phyloP scores from a whole-genome alignment of 2,113 vertebrate species.

The Istiophorus platypterus region DNA sequence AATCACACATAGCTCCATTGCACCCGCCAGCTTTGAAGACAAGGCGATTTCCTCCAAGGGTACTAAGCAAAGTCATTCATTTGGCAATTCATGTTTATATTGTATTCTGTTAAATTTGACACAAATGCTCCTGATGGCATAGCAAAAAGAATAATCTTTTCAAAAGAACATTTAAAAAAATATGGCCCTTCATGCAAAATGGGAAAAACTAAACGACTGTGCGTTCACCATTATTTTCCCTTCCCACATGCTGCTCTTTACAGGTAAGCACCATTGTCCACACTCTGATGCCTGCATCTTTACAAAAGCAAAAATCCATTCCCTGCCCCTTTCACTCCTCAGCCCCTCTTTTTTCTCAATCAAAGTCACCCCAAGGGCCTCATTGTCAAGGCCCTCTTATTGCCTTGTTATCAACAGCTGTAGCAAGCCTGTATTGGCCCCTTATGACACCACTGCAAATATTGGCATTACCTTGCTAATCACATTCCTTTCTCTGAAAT shows the following conservation, averaged over 20 bases:
- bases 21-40: conserved; percentile 30
- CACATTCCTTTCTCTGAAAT: conserved; percentile 67
- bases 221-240: conserved; percentile 29
- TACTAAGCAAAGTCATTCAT: conserved; percentile 27
- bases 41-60: conserved; percentile 26
- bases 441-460: conserved; percentile 71
- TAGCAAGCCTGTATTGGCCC: conserved; percentile 52
- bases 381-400: conserved; percentile 67
- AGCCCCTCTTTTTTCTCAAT: conserved; percentile 58
- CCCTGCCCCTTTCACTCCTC: conserved; percentile 41
- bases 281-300: conserved; percentile 30
- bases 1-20: conserved; percentile 44
- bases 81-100: conserved; percentile 25
- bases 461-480: conserved; percentile 74
- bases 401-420: conserved; percentile 78
- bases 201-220: conserved; percentile 25
- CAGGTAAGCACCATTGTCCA: conserved; percentile 43
- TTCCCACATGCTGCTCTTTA: conserved; percentile 42
- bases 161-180: conserved; percentile 24
- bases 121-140: conserved; percentile 2
- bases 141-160: conserved; percentile 18
- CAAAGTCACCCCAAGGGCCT: conserved; percentile 73
- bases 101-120: conserved; percentile 27
- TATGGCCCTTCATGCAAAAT: conserved; percentile 1
- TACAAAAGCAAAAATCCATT: conserved; percentile 64